phyloP scores from a whole-genome alignment of 1,140 invertebrate genomes.

The Chlorops oryzae region DNA sequence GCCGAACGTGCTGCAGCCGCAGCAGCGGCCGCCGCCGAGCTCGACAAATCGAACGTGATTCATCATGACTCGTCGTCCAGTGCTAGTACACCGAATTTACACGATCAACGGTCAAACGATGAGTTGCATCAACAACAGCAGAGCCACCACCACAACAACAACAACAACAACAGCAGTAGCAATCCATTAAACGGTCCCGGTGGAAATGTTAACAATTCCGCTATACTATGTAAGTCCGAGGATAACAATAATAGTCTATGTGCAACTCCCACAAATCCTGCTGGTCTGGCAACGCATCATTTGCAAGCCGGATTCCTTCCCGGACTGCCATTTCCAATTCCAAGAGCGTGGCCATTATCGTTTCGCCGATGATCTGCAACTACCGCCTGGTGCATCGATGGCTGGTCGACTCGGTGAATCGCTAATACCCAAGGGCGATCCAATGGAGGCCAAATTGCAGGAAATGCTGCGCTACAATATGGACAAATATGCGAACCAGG shows the following conservation, averaged over 20 bases:
- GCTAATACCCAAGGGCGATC: conserved; percentile 83
- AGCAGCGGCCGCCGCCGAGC: conserved; percentile 8
- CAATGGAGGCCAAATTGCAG: conserved; percentile 84
- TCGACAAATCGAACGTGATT: conserved; percentile 5
- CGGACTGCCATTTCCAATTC: conserved; percentile 54
- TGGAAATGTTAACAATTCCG: background rate
- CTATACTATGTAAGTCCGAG: conserved; percentile 12
- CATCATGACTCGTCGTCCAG: conserved; percentile 36
- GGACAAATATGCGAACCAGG: conserved; percentile 88
- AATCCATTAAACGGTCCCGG: background rate
- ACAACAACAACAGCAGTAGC: conserved; percentile 16
- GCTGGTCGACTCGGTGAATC: conserved; percentile 74
- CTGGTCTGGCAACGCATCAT: conserved; percentile 31
- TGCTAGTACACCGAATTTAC: conserved; percentile 36
- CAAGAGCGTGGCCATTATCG: conserved; percentile 61
- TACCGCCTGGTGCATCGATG: conserved; percentile 63
- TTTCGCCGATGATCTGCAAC: conserved; percentile 70
- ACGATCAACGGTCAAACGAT: conserved; percentile 21
- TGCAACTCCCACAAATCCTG: conserved; percentile 22
- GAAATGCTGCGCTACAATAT: conserved; percentile 90
- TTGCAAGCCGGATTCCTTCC: conserved; percentile 25
- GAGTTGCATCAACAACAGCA: background rate
- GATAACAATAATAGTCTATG: conserved; percentile 38
- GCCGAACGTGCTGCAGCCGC: conserved; percentile 21
- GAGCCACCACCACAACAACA: conserved; percentile 13